phyloP scores from a whole-genome alignment of 2,888 invertebrate species.

The Drosophila merina region DNA sequence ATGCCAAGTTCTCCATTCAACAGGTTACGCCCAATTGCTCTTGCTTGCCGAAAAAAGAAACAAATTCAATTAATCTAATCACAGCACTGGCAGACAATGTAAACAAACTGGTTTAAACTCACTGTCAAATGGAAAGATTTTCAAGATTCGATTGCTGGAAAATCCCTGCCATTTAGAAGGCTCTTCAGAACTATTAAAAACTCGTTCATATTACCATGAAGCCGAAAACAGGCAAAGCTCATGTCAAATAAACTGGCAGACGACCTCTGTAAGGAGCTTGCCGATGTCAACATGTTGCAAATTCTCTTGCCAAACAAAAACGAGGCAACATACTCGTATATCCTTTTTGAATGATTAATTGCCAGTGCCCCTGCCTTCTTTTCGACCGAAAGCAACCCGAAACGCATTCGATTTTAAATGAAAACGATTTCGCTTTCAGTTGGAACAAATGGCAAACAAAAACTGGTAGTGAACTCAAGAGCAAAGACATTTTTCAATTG shows the following conservation, averaged over 20 bases:
- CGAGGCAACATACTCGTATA: background rate
- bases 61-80: background rate
- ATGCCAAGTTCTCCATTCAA: slow-evolving; percentile 7
- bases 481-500: slow-evolving; percentile 53
- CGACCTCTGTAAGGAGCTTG: slow-evolving; percentile 22
- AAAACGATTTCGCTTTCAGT: slow-evolving; percentile 11
- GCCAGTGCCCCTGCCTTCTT: slow-evolving; percentile 15
- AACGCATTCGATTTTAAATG: slow-evolving; percentile 14
- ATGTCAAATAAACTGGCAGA: slow-evolving; percentile 29
- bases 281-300: slow-evolving; percentile 11
- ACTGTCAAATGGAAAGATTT: too few species aligned
- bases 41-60: background rate
- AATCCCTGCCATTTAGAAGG: background rate
- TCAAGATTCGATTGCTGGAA: too few species aligned
- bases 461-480: background rate
- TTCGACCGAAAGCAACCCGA: background rate
- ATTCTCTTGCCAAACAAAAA: background rate
- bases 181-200: background rate
- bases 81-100: background rate
- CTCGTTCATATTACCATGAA: background rate
- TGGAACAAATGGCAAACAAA: slow-evolving; percentile 22
- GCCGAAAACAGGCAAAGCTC: slow-evolving; percentile 14
- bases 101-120: too few species aligned
- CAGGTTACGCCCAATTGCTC: slow-evolving; percentile 9
- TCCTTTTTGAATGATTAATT: slow-evolving; percentile 44